These are phyloP conservation scores for Sebastes dallii DNA, from an alignment of 2,797 vertebrate species.

Conservation along the genomic window DNA sequence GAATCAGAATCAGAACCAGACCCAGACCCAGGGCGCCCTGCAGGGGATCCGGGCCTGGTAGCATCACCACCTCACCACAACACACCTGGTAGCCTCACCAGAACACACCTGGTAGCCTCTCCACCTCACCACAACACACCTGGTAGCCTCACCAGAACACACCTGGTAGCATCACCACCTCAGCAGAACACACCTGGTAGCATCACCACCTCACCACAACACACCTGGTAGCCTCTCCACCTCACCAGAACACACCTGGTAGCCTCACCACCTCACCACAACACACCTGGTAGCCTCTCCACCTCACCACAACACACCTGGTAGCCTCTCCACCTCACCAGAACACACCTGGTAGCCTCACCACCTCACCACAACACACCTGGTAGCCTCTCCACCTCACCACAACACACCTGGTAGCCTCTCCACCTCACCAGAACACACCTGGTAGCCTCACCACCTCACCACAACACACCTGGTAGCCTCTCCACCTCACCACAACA, in stretches of 20 bases:
- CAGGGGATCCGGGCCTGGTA: constrained; percentile 95
- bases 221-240: constrained; percentile 82
- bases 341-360: constrained; percentile 83
- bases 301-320: too few species aligned
- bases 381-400: background rate
- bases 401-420: too few species aligned
- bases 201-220: background rate
- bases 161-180: constrained; percentile 84
- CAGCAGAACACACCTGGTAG: too few species aligned
- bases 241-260: too few species aligned
- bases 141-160: too few species aligned
- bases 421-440: too few species aligned
- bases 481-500: too few species aligned
- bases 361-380: background rate
- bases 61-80: constrained; percentile 3
- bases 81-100: too few species aligned
- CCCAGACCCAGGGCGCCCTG: constrained; percentile 86
- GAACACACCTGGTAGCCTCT: background rate
- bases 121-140: background rate
- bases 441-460: constrained; percentile 81
- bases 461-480: too few species aligned
- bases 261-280: background rate
- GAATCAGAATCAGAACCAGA: too few species aligned
- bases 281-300: too few species aligned
- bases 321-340: constrained; percentile 22